Percentiles rank a stretch among this genome's conserved stretches.
Evolutionary conservation across 1,140 invertebrate genomes (phyloP).

Genomic region (Platyscapa corneri): DNA sequence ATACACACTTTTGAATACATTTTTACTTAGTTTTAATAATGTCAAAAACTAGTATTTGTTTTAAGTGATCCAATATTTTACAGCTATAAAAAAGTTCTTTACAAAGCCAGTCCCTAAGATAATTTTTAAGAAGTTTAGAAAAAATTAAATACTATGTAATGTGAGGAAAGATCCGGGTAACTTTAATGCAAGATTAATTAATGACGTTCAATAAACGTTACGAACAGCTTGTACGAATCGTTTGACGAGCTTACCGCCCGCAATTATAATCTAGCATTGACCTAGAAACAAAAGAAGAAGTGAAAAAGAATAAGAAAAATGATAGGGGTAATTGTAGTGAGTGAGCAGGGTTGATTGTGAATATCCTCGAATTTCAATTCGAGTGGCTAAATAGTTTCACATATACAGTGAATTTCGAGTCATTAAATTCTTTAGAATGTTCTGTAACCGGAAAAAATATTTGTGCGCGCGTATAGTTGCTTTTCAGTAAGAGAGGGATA

Average conservation of each 20-base stretch:
- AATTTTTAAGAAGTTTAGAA: neutral
- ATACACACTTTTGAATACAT: no score
- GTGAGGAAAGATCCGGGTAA: neutral
- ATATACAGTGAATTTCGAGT: constrained; percentile 34
- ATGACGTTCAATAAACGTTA: neutral
- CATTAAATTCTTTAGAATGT: constrained; percentile 27
- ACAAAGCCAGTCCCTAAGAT: no score
- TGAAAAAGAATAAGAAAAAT: neutral
- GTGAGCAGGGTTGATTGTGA: neutral
- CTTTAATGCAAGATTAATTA: neutral
- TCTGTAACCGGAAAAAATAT: neutral
- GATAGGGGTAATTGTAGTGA: neutral
- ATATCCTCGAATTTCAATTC: constrained; percentile 29
- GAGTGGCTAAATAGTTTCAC: neutral
- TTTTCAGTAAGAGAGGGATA: neutral
- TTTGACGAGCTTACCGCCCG: neutral
- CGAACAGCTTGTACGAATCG: neutral
- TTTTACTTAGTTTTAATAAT: no score
- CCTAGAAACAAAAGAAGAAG: neutral
- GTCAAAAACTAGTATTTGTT: no score
- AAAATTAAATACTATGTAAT: neutral
- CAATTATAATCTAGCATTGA: neutral
- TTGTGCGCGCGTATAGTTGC: neutral
- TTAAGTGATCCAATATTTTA: no score
- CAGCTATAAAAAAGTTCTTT: no score